These are phyloP conservation scores for Oriolus oriolus DNA, from an alignment of 2,113 vertebrate genomes.

Conservation along the genomic window DNA sequence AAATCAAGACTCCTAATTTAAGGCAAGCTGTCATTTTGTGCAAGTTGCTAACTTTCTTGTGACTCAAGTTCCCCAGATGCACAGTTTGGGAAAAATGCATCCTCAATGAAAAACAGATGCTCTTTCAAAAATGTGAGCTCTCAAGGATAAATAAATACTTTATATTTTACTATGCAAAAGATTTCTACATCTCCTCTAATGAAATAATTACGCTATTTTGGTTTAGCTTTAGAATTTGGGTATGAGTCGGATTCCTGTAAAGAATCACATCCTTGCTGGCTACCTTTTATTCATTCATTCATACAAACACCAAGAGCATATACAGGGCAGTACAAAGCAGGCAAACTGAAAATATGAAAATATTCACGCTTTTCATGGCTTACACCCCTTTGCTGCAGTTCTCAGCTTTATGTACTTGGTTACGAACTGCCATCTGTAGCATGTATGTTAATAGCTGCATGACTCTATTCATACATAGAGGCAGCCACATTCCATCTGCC, in stretches of 20 bases:
- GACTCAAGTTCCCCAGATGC: constrained; percentile 65
- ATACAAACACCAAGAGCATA: neutral
- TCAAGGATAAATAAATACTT: constrained; percentile 67
- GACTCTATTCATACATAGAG: constrained; percentile 76
- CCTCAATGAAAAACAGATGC: constrained; percentile 65
- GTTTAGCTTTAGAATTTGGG: constrained; percentile 32
- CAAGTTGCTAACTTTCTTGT: constrained; percentile 15
- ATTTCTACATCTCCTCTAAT: constrained; percentile 7
- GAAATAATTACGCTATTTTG: constrained; percentile 30
- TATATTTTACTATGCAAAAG: constrained; percentile 47
- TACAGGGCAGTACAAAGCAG: neutral
- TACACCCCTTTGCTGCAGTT: constrained; percentile 46
- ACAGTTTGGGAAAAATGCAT: constrained; percentile 64
- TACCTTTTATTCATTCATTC: neutral
- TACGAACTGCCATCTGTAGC: constrained; percentile 82
- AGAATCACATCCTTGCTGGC: neutral
- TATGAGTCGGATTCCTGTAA: neutral
- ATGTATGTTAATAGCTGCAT: constrained; percentile 80
- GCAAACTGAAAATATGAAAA: neutral
- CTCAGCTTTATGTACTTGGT: constrained; percentile 79
- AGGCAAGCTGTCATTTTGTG: constrained; percentile 16
- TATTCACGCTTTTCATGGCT: neutral
- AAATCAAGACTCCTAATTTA: constrained; percentile 30
- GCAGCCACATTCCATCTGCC: constrained; percentile 82
- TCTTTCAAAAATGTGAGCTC: constrained; percentile 48